Percentiles rank a stretch among this genome's conserved stretches.
These are phyloP conservation scores for Orientallactaga bullata DNA, from an alignment of 2,113 vertebrate genomes.

Conservation along the genomic window DNA sequence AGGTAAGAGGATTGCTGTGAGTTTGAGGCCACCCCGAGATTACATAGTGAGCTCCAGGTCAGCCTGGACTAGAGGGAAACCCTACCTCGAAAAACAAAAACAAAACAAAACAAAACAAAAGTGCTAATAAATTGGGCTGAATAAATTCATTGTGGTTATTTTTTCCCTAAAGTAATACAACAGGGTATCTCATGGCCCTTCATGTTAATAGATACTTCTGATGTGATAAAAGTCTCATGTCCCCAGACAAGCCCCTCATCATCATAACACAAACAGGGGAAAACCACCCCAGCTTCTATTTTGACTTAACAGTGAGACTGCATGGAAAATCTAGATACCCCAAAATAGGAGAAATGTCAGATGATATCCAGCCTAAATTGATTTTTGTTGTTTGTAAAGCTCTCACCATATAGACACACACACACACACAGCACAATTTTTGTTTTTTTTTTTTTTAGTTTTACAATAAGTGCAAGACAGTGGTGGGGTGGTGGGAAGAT, in stretches of 20 bases:
- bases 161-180: conserved; percentile 13
- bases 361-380: neutral
- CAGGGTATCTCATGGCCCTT: neutral
- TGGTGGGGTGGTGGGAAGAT: too few species aligned
- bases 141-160: conserved; percentile 13
- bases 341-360: neutral
- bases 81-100: too few species aligned
- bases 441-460: neutral
- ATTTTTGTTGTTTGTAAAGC: neutral
- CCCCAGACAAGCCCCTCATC: neutral
- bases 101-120: too few species aligned
- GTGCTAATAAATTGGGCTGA: neutral
- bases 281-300: neutral
- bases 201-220: neutral
- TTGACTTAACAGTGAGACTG: neutral
- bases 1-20: too few species aligned
- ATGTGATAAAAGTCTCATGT: neutral
- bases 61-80: too few species aligned
- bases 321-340: neutral
- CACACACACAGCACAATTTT: neutral
- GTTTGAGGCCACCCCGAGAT: too few species aligned
- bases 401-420: neutral
- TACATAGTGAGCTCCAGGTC: too few species aligned
- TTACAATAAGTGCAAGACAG: neutral
- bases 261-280: neutral